phyloP scores from a whole-genome alignment of 2,888 invertebrate genomes.

The Caenorhabditis sinica region DNA sequence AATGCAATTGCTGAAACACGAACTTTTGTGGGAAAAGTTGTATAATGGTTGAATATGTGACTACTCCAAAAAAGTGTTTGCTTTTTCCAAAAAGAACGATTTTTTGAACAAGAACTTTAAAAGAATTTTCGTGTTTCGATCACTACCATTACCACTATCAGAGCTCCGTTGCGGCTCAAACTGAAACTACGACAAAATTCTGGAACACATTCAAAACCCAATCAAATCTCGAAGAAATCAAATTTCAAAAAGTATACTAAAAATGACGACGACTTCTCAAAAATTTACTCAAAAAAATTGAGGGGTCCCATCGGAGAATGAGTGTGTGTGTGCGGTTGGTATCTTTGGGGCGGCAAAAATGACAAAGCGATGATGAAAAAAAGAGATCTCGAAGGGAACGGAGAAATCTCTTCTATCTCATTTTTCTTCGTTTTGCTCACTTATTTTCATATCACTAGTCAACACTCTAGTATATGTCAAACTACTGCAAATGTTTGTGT shows the following conservation, averaged over 20 bases:
- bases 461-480: neutral
- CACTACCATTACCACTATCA: too few relatives aligned
- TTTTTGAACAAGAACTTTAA: too few relatives aligned
- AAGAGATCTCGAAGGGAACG: constrained; percentile 16
- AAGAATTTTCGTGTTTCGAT: too few relatives aligned
- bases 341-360: constrained; percentile 42
- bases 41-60: too few relatives aligned
- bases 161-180: too few relatives aligned
- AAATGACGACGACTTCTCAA: too few relatives aligned
- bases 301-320: neutral
- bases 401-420: neutral
- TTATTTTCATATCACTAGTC: constrained; percentile 51
- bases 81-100: too few relatives aligned
- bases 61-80: too few relatives aligned
- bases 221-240: neutral
- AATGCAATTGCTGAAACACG: too few relatives aligned
- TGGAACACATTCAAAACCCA: constrained; percentile 1
- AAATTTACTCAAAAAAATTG: neutral
- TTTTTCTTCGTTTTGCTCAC: neutral
- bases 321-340: neutral
- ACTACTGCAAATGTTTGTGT: constrained; percentile 46
- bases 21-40: too few relatives aligned
- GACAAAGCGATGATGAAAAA: constrained; percentile 41
- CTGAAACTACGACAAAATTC: neutral
- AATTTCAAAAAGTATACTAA: neutral